Base-by-base conservation (phyloP, 2,797 vertebrate genomes). In the Betta splendens region DNA sequence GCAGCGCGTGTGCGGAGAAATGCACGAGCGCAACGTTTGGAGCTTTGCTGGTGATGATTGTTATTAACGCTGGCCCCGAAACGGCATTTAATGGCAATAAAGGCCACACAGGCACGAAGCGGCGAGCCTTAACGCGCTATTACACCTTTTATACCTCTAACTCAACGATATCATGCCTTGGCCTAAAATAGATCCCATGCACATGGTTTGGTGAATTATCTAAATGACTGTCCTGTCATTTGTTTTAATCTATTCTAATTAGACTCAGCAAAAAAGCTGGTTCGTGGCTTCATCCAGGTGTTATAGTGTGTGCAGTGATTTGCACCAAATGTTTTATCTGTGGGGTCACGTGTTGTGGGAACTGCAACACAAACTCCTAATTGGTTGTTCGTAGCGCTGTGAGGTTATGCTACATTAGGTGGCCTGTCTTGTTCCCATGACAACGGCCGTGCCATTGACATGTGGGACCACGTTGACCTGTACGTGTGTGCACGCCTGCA, bases 401-500 rank as follows among this genome's bases (percentile, higher is more conserved):
- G 46, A 52, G 29, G 61, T 72, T 72, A 62, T 48, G 63, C 65
- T 75, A 75, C 67, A 79, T 78, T 72, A 76, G 75, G 82, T 83
- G 72, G 61, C 54, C 75, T 47, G 56, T 80, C 75, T 84, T 88
- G 89, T 92, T 90, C 89, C 92, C 85, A 90, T 91, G 89, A 81
- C 88, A 85, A 91, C 85, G 5, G 53, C 26, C 39, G 74, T 74
- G 64, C 65, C 47, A 38, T 72, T 77, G 77, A 80, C 73, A 82
- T 80, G 70, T 67, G 62, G 53, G 75, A 72, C 79, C 53, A 60
- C 59, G 79, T 87, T 47, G 23, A 81, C 81, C 69, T 83, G 65
- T 44, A 54, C 57, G 33, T 58, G 69, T 4, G 26, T 66, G 72
- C 72, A 65, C 63, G 66, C 9, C 15, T 42, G 68, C 50, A 66